Evolutionary conservation across 2,113 vertebrate species (phyloP).

Genomic region (Myrmecophaga tridactyla): DNA sequence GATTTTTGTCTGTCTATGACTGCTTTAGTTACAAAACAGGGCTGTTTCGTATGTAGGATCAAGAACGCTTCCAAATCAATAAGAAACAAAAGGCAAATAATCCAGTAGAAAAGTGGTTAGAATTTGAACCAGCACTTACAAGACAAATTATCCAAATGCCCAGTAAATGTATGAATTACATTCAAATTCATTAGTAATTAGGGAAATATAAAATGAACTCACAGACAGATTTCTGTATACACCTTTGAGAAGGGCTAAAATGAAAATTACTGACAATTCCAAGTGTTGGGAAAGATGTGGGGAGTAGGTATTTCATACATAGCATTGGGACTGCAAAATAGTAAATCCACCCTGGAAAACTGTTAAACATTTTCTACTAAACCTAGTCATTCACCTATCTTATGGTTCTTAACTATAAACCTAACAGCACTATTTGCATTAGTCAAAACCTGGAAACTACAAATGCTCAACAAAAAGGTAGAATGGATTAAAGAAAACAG

Average conservation of each 20-base stretch:
- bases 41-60: background rate
- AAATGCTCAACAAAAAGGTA: too few species aligned
- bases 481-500: background rate
- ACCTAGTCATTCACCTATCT: background rate
- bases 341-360: background rate
- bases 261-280: background rate
- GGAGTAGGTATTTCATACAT: background rate
- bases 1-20: background rate
- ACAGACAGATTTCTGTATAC: background rate
- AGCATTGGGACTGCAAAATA: background rate
- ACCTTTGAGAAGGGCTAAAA: background rate
- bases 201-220: background rate
- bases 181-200: background rate
- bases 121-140: background rate
- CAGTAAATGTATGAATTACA: background rate
- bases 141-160: background rate
- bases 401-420: background rate
- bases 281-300: background rate
- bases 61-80: background rate
- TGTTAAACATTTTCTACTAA: background rate
- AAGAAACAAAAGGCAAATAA: background rate
- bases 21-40: background rate
- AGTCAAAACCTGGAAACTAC: background rate
- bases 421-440: background rate
- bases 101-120: background rate